phyloP scores from a whole-genome alignment of 2,797 vertebrate species.

The Gymnopithys bicolor region DNA sequence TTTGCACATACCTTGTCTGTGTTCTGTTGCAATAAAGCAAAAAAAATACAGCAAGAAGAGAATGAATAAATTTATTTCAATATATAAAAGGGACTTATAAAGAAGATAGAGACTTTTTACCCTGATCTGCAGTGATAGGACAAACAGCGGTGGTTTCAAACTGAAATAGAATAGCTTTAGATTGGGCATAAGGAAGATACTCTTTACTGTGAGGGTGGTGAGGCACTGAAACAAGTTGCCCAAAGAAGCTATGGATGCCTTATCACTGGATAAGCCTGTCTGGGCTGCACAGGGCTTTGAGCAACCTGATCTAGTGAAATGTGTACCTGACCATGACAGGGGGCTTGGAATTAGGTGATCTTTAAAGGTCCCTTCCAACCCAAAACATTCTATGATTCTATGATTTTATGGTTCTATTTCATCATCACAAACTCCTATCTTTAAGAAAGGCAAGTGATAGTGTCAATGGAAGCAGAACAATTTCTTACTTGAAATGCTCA shows the following conservation, averaged over 20 bases:
- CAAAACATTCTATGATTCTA: neutral
- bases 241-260: no score
- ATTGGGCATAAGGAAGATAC: neutral
- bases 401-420: neutral
- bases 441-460: neutral
- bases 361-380: no score
- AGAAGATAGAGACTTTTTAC: neutral
- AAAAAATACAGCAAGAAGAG: neutral
- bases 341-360: no score
- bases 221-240: neutral
- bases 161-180: neutral
- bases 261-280: no score
- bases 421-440: neutral
- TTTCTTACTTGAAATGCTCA: neutral
- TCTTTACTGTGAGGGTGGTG: neutral
- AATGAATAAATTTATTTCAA: neutral
- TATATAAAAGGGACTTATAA: neutral
- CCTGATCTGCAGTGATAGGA: neutral
- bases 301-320: no score
- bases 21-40: neutral
- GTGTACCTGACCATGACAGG: no score
- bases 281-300: no score
- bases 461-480: neutral
- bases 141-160: neutral
- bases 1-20: neutral